Conservation (phyloP, 30 jellyfish, hydroid and myxozoan genomes). For the Sanderia malayensis region DNA sequence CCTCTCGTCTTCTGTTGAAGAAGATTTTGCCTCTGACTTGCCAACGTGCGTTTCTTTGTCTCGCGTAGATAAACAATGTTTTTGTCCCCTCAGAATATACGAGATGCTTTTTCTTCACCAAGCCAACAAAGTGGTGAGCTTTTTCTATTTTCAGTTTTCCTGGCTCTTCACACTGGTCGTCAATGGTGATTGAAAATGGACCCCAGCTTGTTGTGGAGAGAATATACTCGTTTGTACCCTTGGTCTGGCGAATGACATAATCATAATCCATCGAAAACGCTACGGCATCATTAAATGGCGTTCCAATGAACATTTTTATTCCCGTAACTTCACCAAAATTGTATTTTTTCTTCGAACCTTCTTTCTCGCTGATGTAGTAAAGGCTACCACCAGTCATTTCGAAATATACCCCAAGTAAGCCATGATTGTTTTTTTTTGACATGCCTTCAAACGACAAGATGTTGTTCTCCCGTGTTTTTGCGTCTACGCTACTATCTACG, state of each 20-base stretch:
- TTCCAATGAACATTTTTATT: neutral
- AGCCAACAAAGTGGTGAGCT: neutral
- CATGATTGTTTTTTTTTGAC: neutral
- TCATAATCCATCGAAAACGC: neutral
- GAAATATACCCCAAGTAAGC: neutral
- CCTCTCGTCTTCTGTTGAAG: neutral
- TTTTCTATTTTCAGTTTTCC: neutral
- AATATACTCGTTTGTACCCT: neutral
- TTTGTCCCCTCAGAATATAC: neutral
- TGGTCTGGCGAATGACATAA: neutral
- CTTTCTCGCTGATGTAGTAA: neutral
- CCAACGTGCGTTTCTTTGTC: neutral
- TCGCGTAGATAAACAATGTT: neutral
- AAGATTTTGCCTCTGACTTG: neutral
- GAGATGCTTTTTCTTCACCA: neutral
- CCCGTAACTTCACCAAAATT: neutral
- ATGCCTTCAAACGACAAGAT: neutral
- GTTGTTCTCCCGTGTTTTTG: neutral
- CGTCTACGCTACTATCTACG: neutral
- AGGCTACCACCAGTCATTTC: neutral
- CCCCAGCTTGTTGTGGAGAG: neutral
- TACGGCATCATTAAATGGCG: neutral
- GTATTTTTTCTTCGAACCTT: neutral
- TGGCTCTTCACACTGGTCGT: neutral
- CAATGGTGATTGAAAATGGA: neutral